Percentiles rank a stretch among this genome's conserved stretches.
These are phyloP conservation scores for Lampris megalopsis DNA, from an alignment of 2,113 vertebrate species.

Conservation along the genomic window DNA sequence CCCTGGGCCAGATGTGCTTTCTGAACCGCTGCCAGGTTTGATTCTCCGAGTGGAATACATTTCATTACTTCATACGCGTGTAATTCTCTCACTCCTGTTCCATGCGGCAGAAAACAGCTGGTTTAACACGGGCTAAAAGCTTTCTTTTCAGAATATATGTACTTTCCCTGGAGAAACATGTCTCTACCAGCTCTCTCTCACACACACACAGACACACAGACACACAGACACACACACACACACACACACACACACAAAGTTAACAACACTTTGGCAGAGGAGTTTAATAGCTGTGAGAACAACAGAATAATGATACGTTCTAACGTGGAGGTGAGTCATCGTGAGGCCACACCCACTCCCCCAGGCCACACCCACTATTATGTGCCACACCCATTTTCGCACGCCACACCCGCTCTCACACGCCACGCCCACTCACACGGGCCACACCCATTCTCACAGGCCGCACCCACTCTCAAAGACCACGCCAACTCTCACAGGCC, in stretches of 20 bases:
- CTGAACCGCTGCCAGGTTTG: slow-evolving; percentile 27
- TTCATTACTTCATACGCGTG: slow-evolving; percentile 28
- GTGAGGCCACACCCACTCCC: too few relatives aligned
- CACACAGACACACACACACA: not conserved
- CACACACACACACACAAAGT: not conserved
- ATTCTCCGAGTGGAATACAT: slow-evolving; percentile 50
- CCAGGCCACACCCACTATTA: too few relatives aligned
- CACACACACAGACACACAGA: slow-evolving; percentile 3
- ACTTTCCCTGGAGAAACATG: slow-evolving; percentile 34
- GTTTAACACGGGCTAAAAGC: slow-evolving; percentile 24
- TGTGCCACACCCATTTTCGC: too few relatives aligned
- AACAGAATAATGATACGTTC: too few relatives aligned
- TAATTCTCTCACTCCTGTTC: slow-evolving; percentile 30
- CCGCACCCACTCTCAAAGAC: slow-evolving; percentile 11
- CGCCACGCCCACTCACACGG: too few relatives aligned
- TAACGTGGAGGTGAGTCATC: too few relatives aligned
- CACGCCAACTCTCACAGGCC: slow-evolving; percentile 11
- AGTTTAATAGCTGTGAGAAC: too few relatives aligned
- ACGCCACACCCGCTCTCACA: too few relatives aligned
- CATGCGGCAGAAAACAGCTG: not conserved
- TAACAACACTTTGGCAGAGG: not conserved
- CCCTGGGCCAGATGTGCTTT: slow-evolving; percentile 55
- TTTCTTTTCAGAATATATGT: slow-evolving; percentile 4
- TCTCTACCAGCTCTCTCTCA: slow-evolving; percentile 4
- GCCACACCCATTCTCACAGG: not conserved